Conservation (phyloP, 2,113 vertebrate species). For the Sakesphorus luctuosus region DNA sequence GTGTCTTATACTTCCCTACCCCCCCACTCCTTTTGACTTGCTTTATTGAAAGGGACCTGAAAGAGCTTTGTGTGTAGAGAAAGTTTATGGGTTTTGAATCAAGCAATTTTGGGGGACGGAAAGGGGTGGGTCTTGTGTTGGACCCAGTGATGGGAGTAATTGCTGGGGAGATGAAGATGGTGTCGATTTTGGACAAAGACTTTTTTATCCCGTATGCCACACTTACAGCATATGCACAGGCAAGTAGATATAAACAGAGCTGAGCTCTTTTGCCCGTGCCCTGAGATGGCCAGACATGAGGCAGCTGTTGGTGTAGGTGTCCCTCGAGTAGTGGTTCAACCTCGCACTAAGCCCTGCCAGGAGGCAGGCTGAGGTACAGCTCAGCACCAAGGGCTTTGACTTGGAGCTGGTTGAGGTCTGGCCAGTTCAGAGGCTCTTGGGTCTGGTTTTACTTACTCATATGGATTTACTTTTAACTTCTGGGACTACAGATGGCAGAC, state of each 20-base stretch:
- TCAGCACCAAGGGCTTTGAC: background rate
- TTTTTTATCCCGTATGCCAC: background rate
- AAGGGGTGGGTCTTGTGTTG: background rate
- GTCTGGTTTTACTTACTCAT: background rate
- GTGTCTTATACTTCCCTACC: background rate
- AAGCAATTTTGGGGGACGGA: background rate
- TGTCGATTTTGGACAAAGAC: background rate
- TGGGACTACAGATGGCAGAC: background rate
- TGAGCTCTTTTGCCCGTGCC: background rate
- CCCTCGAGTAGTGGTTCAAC: background rate
- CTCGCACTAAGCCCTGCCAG: background rate
- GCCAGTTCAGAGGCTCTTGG: fast-evolving
- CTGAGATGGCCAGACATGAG: slow-evolving; percentile 36
- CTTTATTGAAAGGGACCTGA: background rate
- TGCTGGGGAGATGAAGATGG: fast-evolving
- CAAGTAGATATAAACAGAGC: background rate
- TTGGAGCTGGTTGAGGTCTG: background rate
- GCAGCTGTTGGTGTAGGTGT: slow-evolving; percentile 13
- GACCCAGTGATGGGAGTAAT: background rate
- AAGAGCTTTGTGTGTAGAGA: background rate
- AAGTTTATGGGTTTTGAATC: background rate
- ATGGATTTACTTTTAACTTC: background rate
- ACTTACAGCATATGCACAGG: background rate
- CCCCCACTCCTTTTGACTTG: background rate
- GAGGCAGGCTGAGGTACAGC: background rate